Percentiles rank a stretch among this genome's conserved stretches.
Conservation (phyloP, 2,113 vertebrate genomes). For the Ovibos moschatus region DNA sequence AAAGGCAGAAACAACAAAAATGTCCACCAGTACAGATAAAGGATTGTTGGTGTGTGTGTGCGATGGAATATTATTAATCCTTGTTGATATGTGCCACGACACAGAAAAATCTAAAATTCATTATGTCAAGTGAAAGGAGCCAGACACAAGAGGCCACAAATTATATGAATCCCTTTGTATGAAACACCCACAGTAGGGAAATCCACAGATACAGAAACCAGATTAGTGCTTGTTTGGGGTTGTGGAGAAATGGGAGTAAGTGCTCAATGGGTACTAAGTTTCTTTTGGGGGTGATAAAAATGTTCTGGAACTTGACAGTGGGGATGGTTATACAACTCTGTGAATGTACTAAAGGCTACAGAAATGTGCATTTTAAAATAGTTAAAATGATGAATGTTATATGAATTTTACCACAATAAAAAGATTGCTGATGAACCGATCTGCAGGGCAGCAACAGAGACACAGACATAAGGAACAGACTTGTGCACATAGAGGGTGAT, state of each 20-base stretch:
- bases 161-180: neutral
- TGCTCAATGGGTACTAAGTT: neutral
- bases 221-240: too few relatives aligned
- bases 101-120: neutral
- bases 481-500: neutral
- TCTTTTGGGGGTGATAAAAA: neutral
- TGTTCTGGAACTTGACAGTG: neutral
- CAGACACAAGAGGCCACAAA: neutral
- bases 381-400: neutral
- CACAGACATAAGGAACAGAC: neutral
- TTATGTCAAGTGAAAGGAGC: neutral
- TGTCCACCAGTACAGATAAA: neutral
- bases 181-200: neutral
- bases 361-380: neutral
- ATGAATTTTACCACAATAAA: neutral
- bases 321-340: neutral
- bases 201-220: neutral
- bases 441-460: neutral
- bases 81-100: neutral
- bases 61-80: neutral
- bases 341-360: neutral
- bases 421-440: neutral
- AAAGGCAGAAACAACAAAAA: neutral
- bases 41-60: neutral
- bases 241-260: neutral